These are phyloP conservation scores for Cebidichthys violaceus DNA, from an alignment of 2,113 vertebrate species.

Conservation along the genomic window DNA sequence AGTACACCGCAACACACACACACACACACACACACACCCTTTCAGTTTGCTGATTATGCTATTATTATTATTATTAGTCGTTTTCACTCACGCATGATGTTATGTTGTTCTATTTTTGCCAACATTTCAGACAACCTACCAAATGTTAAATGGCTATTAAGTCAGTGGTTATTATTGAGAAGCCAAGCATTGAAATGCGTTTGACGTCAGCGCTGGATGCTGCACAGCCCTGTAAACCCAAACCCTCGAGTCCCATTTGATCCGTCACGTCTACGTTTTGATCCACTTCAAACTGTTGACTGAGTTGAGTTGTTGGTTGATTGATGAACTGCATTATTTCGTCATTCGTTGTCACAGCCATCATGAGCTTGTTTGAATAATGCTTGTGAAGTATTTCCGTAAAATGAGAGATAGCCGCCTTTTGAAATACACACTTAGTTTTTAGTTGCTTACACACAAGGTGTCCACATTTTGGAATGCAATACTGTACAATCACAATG, in stretches of 20 bases:
- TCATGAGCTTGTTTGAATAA: background rate
- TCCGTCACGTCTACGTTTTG: slow-evolving; percentile 4
- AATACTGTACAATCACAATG: background rate
- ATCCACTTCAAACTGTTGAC: slow-evolving; percentile 20
- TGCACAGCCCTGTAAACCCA: background rate
- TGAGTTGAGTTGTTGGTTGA: background rate
- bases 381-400: background rate
- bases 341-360: background rate
- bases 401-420: background rate
- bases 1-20: background rate
- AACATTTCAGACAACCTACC: slow-evolving; percentile 56
- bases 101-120: slow-evolving; percentile 56
- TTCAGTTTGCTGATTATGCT: slow-evolving; percentile 63
- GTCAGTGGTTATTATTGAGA: slow-evolving; percentile 64
- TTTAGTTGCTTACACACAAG: background rate
- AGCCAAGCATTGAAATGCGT: slow-evolving; percentile 72
- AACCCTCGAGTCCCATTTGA: slow-evolving; percentile 27
- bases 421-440: background rate
- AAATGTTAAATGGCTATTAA: slow-evolving; percentile 61
- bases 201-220: slow-evolving; percentile 20
- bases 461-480: background rate
- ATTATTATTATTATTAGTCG: slow-evolving; percentile 61
- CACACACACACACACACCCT: slow-evolving; percentile 33
- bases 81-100: slow-evolving; percentile 73
- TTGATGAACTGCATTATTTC: slow-evolving; percentile 35